These are phyloP conservation scores for Apteryx mantelli DNA, from an alignment of 2,113 vertebrate genomes.

Conservation along the genomic window DNA sequence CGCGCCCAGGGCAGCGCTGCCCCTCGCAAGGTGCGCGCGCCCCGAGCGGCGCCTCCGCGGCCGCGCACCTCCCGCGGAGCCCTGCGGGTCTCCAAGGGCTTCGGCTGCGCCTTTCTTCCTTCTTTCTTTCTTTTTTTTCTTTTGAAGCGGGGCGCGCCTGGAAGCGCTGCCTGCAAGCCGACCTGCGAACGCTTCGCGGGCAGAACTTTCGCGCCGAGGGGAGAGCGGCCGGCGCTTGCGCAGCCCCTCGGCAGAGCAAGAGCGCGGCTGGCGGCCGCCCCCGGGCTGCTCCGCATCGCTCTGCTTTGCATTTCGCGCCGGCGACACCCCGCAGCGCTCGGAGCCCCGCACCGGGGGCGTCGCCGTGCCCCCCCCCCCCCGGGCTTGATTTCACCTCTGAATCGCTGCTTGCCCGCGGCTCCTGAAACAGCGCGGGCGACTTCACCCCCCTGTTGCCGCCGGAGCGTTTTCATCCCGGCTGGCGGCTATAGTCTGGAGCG, in stretches of 20 bases:
- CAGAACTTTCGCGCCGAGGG: neutral
- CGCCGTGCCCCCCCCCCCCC: no score
- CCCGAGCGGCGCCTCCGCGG: no score
- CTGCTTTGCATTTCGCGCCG: no score
- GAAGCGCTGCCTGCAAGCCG: neutral
- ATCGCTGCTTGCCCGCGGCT: fast-evolving
- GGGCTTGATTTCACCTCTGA: fast-evolving
- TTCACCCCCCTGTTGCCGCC: fast-evolving
- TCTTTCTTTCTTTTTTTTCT: no score
- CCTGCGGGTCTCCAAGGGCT: neutral
- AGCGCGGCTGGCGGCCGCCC: neutral
- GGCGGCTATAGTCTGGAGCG: fast-evolving
- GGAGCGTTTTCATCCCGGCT: neutral
- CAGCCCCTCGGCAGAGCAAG: neutral
- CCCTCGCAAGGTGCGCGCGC: no score
- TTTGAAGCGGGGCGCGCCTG: neutral
- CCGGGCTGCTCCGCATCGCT: no score
- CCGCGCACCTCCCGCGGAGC: no score
- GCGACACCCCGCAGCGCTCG: no score
- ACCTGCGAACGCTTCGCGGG: neutral
- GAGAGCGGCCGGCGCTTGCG: fast-evolving
- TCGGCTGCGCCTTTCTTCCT: no score
- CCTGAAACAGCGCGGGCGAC: fast-evolving
- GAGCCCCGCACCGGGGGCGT: no score
- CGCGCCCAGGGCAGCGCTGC: no score